phyloP scores from a whole-genome alignment of 2,797 vertebrate genomes.

The Platyrinchus mystaceus region DNA sequence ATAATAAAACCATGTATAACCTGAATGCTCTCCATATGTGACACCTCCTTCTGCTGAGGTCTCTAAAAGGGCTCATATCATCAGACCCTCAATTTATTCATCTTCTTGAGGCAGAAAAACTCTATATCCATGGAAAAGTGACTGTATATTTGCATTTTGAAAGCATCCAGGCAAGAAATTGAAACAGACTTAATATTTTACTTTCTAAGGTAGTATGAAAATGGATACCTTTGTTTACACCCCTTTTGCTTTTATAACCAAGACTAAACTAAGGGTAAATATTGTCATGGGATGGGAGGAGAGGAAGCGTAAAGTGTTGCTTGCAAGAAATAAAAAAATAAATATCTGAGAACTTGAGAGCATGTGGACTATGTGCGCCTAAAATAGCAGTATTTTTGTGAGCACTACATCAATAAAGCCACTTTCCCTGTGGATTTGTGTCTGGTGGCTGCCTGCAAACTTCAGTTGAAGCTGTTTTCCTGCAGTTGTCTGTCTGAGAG shows the following conservation, averaged over 20 bases:
- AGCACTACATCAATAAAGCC: not conserved
- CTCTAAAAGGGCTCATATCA: not conserved
- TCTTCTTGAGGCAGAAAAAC: not conserved
- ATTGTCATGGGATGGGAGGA: not conserved
- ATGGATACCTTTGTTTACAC: not conserved
- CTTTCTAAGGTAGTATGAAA: not conserved
- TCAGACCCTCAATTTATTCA: not conserved
- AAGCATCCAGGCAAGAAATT: not conserved
- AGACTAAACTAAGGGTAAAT: not conserved
- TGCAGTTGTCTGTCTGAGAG: not conserved
- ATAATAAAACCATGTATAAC: not conserved
- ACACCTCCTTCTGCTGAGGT: not conserved
- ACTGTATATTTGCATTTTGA: not conserved
- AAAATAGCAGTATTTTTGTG: not conserved
- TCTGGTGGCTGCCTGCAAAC: not conserved
- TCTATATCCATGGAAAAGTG: not conserved
- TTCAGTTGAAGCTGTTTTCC: slow-evolving; percentile 38
- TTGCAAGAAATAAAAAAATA: not conserved
- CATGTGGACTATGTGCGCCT: not conserved
- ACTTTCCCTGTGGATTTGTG: not conserved
- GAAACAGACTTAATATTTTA: not conserved
- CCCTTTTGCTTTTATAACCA: not conserved
- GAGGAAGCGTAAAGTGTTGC: not conserved
- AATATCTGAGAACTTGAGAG: not conserved
- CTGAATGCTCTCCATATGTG: not conserved